A percentile compares a stretch with the other conserved stretches of the same genome.
Evolutionary conservation across 2,888 invertebrate genomes (phyloP).

Genomic region (Drosophila diplacantha): DNA sequence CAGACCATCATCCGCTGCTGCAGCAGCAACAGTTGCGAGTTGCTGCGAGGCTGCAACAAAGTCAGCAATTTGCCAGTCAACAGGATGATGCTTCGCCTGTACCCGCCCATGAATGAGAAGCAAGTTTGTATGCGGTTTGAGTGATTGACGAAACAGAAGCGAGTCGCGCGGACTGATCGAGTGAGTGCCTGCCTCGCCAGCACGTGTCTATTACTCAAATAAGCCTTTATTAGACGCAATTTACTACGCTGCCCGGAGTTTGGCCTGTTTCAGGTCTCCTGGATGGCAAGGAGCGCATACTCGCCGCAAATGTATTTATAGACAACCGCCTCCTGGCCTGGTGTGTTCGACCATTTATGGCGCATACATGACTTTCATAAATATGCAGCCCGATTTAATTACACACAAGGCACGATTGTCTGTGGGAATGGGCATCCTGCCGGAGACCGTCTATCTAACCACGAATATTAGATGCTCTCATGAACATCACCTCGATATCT

Average conservation of each 20-base stretch:
- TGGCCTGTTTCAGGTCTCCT: constrained; percentile 1
- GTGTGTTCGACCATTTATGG: constrained; percentile 39
- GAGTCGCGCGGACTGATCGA: constrained; percentile 35
- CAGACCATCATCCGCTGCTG: constrained; percentile 15
- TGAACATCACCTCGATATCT: no score
- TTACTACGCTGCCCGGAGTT: constrained; percentile 27
- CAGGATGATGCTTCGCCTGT: constrained; percentile 37
- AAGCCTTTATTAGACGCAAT: constrained; percentile 59
- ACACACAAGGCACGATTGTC: constrained; percentile 27
- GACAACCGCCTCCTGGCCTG: constrained; percentile 20
- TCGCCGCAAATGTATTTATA: constrained; percentile 13
- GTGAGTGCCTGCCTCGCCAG: constrained; percentile 41
- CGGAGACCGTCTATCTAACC: background rate
- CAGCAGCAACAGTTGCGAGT: constrained; percentile 13
- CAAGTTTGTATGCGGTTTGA: constrained; percentile 39
- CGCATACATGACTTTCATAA: constrained; percentile 62
- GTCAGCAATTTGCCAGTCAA: constrained; percentile 49
- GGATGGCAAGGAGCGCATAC: constrained; percentile 1
- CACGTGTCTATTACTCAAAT: constrained; percentile 68
- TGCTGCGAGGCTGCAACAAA: constrained; percentile 45
- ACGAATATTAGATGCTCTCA: constrained; percentile 9
- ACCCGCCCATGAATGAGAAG: constrained; percentile 40
- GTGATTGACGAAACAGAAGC: constrained; percentile 46
- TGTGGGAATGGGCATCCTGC: constrained; percentile 31
- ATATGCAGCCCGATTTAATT: constrained; percentile 67